These are phyloP conservation scores for Alloscopus bannaensis DNA, from an alignment of 2,888 invertebrate species.

Conservation along the genomic window DNA sequence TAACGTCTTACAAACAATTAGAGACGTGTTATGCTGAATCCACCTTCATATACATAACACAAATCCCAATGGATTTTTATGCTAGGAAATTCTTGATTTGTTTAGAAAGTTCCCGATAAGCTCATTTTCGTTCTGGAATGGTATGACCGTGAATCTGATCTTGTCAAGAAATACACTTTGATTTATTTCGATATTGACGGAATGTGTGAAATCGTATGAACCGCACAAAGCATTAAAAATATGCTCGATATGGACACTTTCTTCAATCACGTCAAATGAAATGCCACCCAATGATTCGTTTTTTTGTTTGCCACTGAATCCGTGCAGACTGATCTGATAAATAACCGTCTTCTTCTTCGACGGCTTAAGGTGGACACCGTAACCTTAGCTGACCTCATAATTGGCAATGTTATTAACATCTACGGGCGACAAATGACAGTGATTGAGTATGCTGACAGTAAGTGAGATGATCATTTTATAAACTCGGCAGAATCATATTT, in stretches of 20 bases:
- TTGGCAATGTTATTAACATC: constrained; percentile 76
- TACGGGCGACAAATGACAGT: constrained; percentile 76
- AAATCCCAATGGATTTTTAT: no score
- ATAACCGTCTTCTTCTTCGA: constrained; percentile 75
- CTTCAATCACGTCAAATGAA: no score
- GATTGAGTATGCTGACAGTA: constrained; percentile 76
- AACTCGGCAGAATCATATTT: no score
- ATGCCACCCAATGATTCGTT: not conserved
- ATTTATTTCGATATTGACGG: constrained; percentile 86
- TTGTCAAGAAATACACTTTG: constrained; percentile 84
- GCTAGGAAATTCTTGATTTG: no score
- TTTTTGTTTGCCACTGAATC: constrained; percentile 70
- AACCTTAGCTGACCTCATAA: constrained; percentile 75
- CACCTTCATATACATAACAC: no score
- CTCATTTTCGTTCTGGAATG: constrained; percentile 82
- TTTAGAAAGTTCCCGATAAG: constrained; percentile 59
- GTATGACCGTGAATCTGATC: constrained; percentile 88
- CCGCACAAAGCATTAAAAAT: constrained; percentile 49
- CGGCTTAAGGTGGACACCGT: constrained; percentile 75
- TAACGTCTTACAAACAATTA: no score
- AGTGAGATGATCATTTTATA: not conserved
- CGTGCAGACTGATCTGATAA: constrained; percentile 77
- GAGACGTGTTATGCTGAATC: no score
- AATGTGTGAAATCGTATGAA: constrained; percentile 87
- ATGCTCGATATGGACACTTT: no score